A percentile compares a stretch with the other conserved stretches of the same genome.
Evolutionary conservation across 92 coral and sea anemone genomes (phyloP).

Genomic region (Blastomussa wellsi): DNA sequence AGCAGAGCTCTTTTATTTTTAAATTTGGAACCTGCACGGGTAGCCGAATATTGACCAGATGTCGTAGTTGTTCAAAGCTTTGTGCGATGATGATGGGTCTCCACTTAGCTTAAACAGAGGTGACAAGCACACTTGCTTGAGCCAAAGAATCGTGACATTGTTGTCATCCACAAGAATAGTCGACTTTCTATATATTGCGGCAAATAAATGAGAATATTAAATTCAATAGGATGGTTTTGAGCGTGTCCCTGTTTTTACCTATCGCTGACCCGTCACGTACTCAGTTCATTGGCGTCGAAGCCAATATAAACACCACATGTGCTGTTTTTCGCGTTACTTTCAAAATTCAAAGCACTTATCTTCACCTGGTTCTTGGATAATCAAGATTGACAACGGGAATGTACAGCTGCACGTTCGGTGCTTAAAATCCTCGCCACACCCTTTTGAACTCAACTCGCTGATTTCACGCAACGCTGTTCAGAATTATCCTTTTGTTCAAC

Average conservation of each 20-base stretch:
- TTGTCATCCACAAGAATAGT: neutral
- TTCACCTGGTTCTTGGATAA: conserved; percentile 26
- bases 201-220: neutral
- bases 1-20: neutral
- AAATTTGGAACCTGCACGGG: neutral
- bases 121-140: neutral
- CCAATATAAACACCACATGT: neutral
- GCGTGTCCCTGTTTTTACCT: neutral
- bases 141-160: neutral
- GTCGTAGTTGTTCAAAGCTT: conserved; percentile 15
- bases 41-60: conserved; percentile 3
- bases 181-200: neutral
- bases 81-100: neutral
- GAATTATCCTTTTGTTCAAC: no score
- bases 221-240: neutral
- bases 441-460: neutral
- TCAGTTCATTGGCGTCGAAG: neutral
- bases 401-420: conserved; percentile 16
- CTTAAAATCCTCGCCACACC: conserved; percentile 11
- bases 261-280: neutral
- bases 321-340: neutral
- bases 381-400: neutral
- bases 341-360: conserved; percentile 8
- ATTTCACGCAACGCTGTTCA: neutral
- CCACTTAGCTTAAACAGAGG: neutral